Evolutionary conservation across 2,888 invertebrate genomes (phyloP).

Genomic region (Poecilus cupreus): DNA sequence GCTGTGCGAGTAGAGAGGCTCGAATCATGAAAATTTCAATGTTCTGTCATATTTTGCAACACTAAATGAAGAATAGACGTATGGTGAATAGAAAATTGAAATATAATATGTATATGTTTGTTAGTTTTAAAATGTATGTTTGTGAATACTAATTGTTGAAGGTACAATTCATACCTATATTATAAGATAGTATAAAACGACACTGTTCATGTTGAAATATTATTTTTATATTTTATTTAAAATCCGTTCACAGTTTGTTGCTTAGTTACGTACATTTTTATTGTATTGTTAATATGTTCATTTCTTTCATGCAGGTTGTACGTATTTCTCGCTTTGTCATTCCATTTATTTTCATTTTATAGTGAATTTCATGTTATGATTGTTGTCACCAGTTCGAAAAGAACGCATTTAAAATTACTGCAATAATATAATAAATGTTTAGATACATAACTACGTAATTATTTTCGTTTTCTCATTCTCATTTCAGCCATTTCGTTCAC

Average conservation of each 20-base stretch:
- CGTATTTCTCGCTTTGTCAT: conserved; percentile 52
- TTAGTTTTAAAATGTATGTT: conserved; percentile 44
- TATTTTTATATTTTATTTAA: conserved; percentile 53
- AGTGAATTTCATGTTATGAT: conserved; percentile 42
- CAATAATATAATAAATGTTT: conserved; percentile 58
- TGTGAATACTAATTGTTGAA: conserved; percentile 46
- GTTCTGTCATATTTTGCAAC: conserved; percentile 6
- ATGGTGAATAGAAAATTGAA: conserved; percentile 34
- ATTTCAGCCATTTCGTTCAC: conserved; percentile 13
- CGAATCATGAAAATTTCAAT: background rate
- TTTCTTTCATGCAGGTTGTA: conserved; percentile 40
- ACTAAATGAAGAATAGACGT: background rate
- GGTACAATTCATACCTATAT: conserved; percentile 13
- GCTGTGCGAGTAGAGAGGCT: conserved; percentile 4
- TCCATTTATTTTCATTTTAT: conserved; percentile 46
- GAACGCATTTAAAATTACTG: conserved; percentile 53
- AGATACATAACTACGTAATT: conserved; percentile 32
- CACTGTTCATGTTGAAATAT: conserved; percentile 46
- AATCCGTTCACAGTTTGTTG: conserved; percentile 7
- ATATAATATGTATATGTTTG: conserved; percentile 37
- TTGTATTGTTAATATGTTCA: conserved; percentile 35
- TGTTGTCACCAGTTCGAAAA: conserved; percentile 45
- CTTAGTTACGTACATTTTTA: conserved; percentile 38
- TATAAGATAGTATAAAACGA: conserved; percentile 37
- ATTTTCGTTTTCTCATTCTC: background rate